Evolutionary conservation across 2,797 vertebrate species (phyloP).

Genomic region (Sorex maritimensis): DNA sequence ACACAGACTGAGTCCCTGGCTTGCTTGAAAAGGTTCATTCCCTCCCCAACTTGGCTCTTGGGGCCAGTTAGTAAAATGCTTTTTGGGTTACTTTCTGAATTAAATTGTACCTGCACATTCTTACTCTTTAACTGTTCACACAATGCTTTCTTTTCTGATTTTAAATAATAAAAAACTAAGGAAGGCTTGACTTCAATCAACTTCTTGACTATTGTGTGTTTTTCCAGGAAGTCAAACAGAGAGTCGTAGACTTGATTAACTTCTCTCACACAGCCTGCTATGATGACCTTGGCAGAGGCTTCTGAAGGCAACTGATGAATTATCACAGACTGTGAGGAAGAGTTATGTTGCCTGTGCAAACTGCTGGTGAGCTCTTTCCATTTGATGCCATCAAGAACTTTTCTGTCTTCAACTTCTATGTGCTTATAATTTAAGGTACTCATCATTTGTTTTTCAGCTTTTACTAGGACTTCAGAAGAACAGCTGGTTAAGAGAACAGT

Average conservation of each 20-base stretch:
- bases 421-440: slow-evolving; percentile 78
- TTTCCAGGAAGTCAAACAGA: slow-evolving; percentile 90
- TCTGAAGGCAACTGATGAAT: slow-evolving; percentile 80
- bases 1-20: slow-evolving; percentile 81
- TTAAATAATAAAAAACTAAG: slow-evolving; percentile 90
- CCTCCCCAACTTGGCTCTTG: slow-evolving; percentile 88
- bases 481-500: slow-evolving; percentile 88
- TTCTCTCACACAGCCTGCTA: slow-evolving; percentile 90
- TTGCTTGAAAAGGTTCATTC: slow-evolving; percentile 77
- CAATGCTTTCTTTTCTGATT: slow-evolving; percentile 84
- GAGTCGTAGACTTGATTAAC: slow-evolving; percentile 88
- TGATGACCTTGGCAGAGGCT: slow-evolving; percentile 81
- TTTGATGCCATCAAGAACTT: slow-evolving; percentile 84
- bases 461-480: slow-evolving; percentile 84
- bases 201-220: slow-evolving; percentile 87
- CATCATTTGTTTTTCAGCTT: slow-evolving; percentile 91
- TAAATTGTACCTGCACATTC: slow-evolving; percentile 86
- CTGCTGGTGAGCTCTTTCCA: slow-evolving; percentile 89
- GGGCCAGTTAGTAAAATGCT: slow-evolving; percentile 91
- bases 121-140: slow-evolving; percentile 82
- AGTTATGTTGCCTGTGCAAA: slow-evolving; percentile 85
- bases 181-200: slow-evolving; percentile 83
- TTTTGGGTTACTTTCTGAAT: slow-evolving; percentile 64
- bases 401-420: slow-evolving; percentile 88
- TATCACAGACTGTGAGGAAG: slow-evolving; percentile 82